Percentiles rank a stretch among this genome's conserved stretches.
Conservation (phyloP, 1,140 invertebrate species). For the Charaxes varanes region DNA sequence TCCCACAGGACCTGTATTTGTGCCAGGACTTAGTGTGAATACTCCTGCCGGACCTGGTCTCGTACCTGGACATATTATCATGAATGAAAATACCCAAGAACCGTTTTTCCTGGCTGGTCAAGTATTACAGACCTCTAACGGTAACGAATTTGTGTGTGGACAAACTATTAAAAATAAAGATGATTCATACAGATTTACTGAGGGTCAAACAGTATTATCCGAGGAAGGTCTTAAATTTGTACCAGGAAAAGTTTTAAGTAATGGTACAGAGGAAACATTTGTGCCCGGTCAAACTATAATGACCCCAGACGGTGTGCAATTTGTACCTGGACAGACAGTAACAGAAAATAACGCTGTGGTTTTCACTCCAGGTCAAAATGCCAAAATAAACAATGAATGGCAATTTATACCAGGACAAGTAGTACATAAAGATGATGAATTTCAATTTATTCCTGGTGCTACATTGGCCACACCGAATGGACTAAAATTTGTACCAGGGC, state of each 20-base stretch:
- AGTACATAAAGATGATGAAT: conserved; percentile 65
- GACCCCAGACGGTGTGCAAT: conserved; percentile 75
- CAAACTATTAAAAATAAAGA: conserved; percentile 78
- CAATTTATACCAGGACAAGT: conserved; percentile 80
- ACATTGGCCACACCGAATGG: conserved; percentile 79
- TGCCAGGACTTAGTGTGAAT: conserved; percentile 83
- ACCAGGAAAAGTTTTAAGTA: conserved; percentile 76
- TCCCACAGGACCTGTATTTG: conserved; percentile 78
- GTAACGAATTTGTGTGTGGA: conserved; percentile 79
- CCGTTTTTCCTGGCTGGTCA: conserved; percentile 81
- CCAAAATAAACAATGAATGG: conserved; percentile 72
- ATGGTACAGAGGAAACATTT: conserved; percentile 72
- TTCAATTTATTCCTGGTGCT: conserved; percentile 78
- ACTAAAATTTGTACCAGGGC: conserved; percentile 79
- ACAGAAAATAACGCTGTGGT: conserved; percentile 72
- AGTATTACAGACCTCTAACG: conserved; percentile 76
- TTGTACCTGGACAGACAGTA: conserved; percentile 78
- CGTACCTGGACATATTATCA: conserved; percentile 81
- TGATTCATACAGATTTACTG: conserved; percentile 76
- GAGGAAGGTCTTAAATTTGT: conserved; percentile 80
- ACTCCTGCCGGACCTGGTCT: conserved; percentile 79
- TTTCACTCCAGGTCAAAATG: conserved; percentile 81
- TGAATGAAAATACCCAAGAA: conserved; percentile 75
- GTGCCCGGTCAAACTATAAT: conserved; percentile 82
- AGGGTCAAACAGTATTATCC: conserved; percentile 79